phyloP scores from a whole-genome alignment of 2,113 vertebrate species.

The Hylia prasina region DNA sequence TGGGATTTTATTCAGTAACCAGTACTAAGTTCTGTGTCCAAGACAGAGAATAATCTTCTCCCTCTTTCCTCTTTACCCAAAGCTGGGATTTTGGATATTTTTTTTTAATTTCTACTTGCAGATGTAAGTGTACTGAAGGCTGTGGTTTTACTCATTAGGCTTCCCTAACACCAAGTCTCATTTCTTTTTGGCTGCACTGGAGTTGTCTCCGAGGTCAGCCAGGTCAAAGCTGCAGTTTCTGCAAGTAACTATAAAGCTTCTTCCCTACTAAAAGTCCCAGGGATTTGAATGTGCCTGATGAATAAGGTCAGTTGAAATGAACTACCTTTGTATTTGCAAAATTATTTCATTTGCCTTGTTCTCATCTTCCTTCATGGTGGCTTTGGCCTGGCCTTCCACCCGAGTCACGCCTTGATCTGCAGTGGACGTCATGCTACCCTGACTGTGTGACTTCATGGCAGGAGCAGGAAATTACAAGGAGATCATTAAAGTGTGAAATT shows the following conservation, averaged over 20 bases:
- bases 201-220: neutral
- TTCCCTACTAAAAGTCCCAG: neutral
- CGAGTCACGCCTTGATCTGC: neutral
- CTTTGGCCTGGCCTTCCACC: conserved; percentile 5
- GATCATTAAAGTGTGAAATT: conserved; percentile 58
- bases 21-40: neutral
- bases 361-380: neutral
- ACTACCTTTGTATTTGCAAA: neutral
- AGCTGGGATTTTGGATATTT: fast-evolving
- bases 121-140: neutral
- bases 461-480: neutral
- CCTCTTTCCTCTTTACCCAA: neutral
- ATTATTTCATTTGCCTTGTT: neutral
- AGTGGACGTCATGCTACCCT: neutral
- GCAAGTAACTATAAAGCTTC: neutral
- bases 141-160: neutral
- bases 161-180: neutral
- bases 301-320: neutral
- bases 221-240: neutral
- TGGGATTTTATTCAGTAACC: neutral
- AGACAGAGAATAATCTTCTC: neutral
- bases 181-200: neutral
- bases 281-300: neutral
- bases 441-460: neutral
- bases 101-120: neutral